These are phyloP conservation scores for Drosophila yooni DNA, from an alignment of 2,888 invertebrate species.

Conservation along the genomic window DNA sequence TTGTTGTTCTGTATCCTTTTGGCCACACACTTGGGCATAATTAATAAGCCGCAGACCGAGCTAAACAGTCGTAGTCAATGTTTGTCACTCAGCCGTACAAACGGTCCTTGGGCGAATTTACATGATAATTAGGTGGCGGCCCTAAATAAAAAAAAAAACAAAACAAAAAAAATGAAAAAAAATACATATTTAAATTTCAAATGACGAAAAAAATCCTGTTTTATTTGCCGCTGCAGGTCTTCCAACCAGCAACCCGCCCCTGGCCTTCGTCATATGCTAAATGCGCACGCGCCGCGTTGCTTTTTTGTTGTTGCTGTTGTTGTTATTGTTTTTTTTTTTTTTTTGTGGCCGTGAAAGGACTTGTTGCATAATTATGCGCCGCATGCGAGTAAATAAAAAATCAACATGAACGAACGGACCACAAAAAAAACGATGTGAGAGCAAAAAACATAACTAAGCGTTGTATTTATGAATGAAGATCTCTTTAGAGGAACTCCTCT, in stretches of 20 bases:
- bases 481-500: conserved; percentile 19
- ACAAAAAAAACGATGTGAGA: conserved; percentile 22
- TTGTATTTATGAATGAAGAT: conserved; percentile 80
- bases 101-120: conserved; percentile 70
- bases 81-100: conserved; percentile 49
- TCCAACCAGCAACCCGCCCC: conserved; percentile 3
- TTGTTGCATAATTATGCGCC: conserved; percentile 81
- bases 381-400: conserved; percentile 63
- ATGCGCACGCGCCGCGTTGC: conserved; percentile 81
- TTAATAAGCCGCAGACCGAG: conserved; percentile 73
- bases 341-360: conserved; percentile 68
- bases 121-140: conserved; percentile 75
- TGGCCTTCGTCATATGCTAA: conserved; percentile 69
- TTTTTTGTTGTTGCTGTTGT: conserved; percentile 17
- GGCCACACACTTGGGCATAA: conserved; percentile 81
- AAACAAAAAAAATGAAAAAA: conserved; percentile 24
- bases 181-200: conserved; percentile 75
- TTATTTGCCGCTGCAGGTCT: conserved; percentile 23
- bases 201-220: conserved; percentile 80
- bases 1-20: conserved; percentile 55
- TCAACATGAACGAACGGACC: conserved; percentile 20
- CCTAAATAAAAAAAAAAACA: conserved; percentile 38
- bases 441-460: conserved; percentile 61
- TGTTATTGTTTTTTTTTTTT: conserved; percentile 13
- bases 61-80: conserved; percentile 39